Evolutionary conservation across 2,797 vertebrate genomes (phyloP), one percentile per base, ranked within the genome.

Genomic region (Muraenolepis orangiensis): DNA sequence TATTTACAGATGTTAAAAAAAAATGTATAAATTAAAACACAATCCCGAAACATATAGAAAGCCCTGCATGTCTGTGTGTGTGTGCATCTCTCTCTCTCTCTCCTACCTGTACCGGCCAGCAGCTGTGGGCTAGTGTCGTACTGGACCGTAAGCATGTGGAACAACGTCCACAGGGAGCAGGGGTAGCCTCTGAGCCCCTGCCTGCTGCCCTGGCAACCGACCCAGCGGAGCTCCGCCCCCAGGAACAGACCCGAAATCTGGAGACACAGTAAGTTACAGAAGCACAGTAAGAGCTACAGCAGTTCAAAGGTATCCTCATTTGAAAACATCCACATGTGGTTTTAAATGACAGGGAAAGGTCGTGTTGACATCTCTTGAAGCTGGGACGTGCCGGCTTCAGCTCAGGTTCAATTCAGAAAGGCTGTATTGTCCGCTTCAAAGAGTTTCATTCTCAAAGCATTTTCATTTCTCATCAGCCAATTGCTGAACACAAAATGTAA

Each of bases 221-320:
- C 94, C 97, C 97, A 99, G 75, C 89, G 92, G 2, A 95, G 70
- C 28, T 86, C 94, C 74, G 89, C 92, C 73, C 93, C 78, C 26
- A 99, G 92, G 81, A 95, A 96, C 77, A 97, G 91, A 64, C 96
- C 97, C n/a, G 97, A 95, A 83, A 98, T 98, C 98, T 99, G 88
- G 10, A 26, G 64, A 70, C 66, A 74, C 40, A 38, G 66, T 46
- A 71, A 64, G n/a, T n/a, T n/a, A n/a, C n/a, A 61, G 81, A 30
- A 82, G 66, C 29, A 13, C 14, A 32, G 20, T 18, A 18, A 13
- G 2, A 6, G 42, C 20, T 51, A 20, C 4, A 38, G 5, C 12
- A 38, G 32, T 38, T 5, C 36, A 64, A 57, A 6, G 18, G 31
- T 31, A 20, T 67, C 29, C 66, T 67, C 66, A 67, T 31, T 31